These are phyloP conservation scores for Subanguina moxae DNA, from an alignment of 1,140 invertebrate genomes.

Conservation along the genomic window DNA sequence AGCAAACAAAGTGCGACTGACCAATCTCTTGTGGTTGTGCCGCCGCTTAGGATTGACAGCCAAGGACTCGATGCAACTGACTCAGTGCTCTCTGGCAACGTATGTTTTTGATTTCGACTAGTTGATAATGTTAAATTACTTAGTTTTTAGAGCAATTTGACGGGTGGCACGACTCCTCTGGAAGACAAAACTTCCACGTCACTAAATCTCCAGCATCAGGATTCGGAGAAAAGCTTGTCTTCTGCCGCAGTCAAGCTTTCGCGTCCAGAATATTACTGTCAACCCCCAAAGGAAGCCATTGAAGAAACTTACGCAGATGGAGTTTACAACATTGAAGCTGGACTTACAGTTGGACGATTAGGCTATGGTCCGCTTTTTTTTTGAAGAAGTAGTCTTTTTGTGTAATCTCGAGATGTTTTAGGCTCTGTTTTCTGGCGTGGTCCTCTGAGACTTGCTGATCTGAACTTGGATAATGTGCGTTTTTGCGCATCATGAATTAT, in stretches of 20 bases:
- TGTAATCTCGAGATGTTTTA: too few relatives aligned
- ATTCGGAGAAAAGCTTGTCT: background rate
- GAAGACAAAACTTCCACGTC: too few relatives aligned
- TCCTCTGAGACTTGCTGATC: conserved; percentile 34
- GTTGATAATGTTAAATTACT: too few relatives aligned
- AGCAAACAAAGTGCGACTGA: background rate
- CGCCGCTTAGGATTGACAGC: background rate
- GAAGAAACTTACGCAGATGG: conserved; percentile 59
- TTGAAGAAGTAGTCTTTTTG: too few relatives aligned
- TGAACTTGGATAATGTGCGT: conserved; percentile 45
- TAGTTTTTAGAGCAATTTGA: too few relatives aligned
- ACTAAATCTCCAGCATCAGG: too few relatives aligned
- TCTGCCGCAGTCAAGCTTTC: conserved; percentile 9
- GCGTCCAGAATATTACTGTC: conserved; percentile 50
- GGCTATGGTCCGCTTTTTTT: too few relatives aligned
- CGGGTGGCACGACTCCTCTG: too few relatives aligned
- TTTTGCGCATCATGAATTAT: too few relatives aligned
- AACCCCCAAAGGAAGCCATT: conserved; percentile 75
- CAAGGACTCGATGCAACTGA: too few relatives aligned
- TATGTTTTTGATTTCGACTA: too few relatives aligned
- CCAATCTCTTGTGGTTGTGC: background rate
- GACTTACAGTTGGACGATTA: conserved; percentile 23
- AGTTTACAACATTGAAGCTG: conserved; percentile 12
- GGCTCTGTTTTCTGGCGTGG: conserved; percentile 75
- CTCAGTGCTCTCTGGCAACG: too few relatives aligned